phyloP scores from a whole-genome alignment of 53 echinoderm and acorn worm species.

The Echinometra lucunter region DNA sequence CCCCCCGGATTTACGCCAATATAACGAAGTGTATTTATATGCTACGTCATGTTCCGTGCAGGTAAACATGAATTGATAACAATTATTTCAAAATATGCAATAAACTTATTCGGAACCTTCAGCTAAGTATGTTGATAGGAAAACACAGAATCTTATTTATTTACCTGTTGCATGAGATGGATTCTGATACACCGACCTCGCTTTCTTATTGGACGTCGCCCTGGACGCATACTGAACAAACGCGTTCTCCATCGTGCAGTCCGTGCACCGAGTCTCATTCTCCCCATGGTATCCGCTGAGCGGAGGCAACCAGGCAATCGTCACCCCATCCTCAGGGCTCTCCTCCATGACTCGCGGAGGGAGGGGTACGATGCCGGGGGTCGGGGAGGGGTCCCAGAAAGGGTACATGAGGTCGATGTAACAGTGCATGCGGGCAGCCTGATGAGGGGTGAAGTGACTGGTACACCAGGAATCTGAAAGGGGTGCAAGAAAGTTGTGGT shows the following conservation, averaged over 20 bases:
- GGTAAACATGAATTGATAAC: no score
- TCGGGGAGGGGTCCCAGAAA: conserved; percentile 72
- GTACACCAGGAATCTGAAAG: conserved; percentile 85
- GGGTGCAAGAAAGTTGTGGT: neutral
- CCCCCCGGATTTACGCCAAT: no score
- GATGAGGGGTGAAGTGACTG: conserved; percentile 87
- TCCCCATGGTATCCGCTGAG: conserved; percentile 59
- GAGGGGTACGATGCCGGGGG: conserved; percentile 72
- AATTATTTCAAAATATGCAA: no score
- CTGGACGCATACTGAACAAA: conserved; percentile 84
- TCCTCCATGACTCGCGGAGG: conserved; percentile 75
- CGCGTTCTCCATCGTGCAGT: conserved; percentile 72
- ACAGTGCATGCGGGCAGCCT: conserved; percentile 96
- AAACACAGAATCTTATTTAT: no score
- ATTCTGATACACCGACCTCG: conserved; percentile 5
- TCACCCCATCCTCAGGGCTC: conserved; percentile 59
- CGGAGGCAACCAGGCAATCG: conserved; percentile 88
- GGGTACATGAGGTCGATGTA: conserved; percentile 91
- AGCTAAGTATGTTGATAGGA: no score
- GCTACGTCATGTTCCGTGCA: no score
- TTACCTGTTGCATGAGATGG: conserved; percentile 86
- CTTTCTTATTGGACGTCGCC: conserved; percentile 57
- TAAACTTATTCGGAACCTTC: no score
- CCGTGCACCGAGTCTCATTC: conserved; percentile 59
- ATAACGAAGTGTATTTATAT: no score